Conservation (phyloP, 2,888 invertebrate genomes). For the Steromphala cineraria region DNA sequence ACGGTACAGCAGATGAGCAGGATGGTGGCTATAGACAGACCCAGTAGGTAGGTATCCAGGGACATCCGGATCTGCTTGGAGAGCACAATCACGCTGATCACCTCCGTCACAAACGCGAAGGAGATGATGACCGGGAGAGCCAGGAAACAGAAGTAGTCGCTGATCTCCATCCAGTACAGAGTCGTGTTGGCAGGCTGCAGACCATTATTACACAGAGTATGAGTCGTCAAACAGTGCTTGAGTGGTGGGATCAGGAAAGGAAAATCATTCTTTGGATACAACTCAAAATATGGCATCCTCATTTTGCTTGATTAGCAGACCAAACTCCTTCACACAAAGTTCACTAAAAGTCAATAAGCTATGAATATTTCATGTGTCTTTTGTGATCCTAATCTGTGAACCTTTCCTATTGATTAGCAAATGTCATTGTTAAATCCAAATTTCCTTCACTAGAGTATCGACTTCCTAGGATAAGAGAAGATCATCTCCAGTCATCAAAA, state of each 20-base stretch:
- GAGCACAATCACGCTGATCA: constrained; percentile 68
- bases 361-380: too few species aligned
- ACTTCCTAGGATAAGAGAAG: too few species aligned
- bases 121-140: constrained; percentile 64
- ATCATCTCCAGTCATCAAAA: too few species aligned
- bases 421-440: too few species aligned
- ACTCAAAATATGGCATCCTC: constrained; percentile 31
- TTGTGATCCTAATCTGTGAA: too few species aligned
- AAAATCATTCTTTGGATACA: constrained; percentile 42
- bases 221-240: constrained; percentile 56
- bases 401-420: too few species aligned
- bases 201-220: constrained; percentile 48
- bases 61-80: constrained; percentile 62
- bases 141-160: constrained; percentile 63
- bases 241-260: constrained; percentile 58
- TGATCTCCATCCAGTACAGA: constrained; percentile 59
- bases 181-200: constrained; percentile 39
- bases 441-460: too few species aligned
- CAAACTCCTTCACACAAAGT: background rate
- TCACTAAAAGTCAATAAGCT: too few species aligned
- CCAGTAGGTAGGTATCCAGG: constrained; percentile 69
- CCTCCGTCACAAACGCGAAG: constrained; percentile 62
- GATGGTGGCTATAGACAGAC: constrained; percentile 58
- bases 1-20: constrained; percentile 57
- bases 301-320: constrained; percentile 18